Conservation (phyloP, 2,888 invertebrate species). For the Aphodius granarius region DNA sequence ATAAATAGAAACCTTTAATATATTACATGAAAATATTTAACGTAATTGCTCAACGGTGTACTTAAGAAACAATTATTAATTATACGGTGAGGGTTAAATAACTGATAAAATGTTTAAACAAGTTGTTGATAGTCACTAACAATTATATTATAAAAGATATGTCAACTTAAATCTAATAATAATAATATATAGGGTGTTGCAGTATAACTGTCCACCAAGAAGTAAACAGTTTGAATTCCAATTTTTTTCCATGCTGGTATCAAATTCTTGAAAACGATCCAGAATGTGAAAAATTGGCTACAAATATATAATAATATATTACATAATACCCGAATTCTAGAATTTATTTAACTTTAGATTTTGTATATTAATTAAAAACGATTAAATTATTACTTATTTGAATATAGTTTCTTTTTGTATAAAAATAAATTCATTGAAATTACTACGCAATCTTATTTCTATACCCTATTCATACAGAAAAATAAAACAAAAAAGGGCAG, state of each 20-base stretch:
- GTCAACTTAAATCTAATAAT: not conserved
- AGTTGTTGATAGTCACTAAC: slow-evolving; percentile 12
- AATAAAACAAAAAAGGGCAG: not conserved
- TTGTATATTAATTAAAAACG: not conserved
- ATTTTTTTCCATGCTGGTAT: too few relatives aligned
- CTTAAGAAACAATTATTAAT: slow-evolving; percentile 5
- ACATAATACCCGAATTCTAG: not conserved
- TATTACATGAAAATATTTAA: slow-evolving; percentile 10
- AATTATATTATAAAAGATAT: slow-evolving; percentile 3
- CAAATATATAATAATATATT: not conserved
- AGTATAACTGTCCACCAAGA: too few relatives aligned
- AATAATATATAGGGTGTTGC: too few relatives aligned
- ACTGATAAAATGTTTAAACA: slow-evolving; percentile 5
- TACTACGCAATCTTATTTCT: not conserved
- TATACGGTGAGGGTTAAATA: slow-evolving; percentile 5
- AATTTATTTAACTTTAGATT: not conserved
- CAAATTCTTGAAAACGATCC: too few relatives aligned
- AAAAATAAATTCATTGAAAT: not conserved
- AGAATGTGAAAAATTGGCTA: too few relatives aligned
- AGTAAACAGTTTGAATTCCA: too few relatives aligned
- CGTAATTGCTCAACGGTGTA: slow-evolving; percentile 11
- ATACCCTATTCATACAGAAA: not conserved
- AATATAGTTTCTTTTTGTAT: not conserved
- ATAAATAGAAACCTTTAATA: slow-evolving; percentile 9
- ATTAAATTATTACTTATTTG: not conserved